Evolutionary conservation across 2,888 invertebrate species (phyloP).

Genomic region (Agelastica alni): DNA sequence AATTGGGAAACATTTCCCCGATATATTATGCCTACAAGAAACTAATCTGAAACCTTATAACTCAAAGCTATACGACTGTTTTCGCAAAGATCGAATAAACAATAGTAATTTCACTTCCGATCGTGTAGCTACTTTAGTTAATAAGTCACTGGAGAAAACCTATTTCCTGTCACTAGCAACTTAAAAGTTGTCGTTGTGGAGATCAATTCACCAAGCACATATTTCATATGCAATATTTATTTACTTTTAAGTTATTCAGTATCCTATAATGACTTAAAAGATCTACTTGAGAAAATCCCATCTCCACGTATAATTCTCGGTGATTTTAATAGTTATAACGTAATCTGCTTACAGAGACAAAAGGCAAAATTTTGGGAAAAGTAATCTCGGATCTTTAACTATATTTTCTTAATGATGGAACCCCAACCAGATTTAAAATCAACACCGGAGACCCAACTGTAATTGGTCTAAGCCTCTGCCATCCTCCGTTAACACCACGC

Average conservation of each 20-base stretch:
- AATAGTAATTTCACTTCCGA: not conserved
- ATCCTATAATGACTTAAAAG: no score
- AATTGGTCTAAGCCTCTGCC: not conserved
- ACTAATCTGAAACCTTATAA: not conserved
- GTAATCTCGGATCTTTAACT: not conserved
- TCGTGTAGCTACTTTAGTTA: not conserved
- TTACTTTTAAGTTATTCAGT: no score
- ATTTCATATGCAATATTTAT: no score
- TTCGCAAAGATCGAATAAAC: not conserved
- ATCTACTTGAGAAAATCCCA: no score
- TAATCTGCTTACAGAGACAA: not conserved
- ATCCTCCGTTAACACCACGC: not conserved
- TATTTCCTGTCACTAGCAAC: no score
- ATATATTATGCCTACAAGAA: not conserved
- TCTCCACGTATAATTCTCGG: no score
- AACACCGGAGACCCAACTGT: not conserved
- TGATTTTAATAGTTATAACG: not conserved
- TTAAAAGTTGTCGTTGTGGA: no score
- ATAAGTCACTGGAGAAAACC: no score
- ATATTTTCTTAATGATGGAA: no score
- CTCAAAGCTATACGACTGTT: not conserved
- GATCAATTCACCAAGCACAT: no score
- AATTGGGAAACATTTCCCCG: not conserved
- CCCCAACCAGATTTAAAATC: no score
- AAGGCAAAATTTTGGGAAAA: not conserved